phyloP scores from a whole-genome alignment of 1,140 invertebrate genomes.

The Charaxes varanes region DNA sequence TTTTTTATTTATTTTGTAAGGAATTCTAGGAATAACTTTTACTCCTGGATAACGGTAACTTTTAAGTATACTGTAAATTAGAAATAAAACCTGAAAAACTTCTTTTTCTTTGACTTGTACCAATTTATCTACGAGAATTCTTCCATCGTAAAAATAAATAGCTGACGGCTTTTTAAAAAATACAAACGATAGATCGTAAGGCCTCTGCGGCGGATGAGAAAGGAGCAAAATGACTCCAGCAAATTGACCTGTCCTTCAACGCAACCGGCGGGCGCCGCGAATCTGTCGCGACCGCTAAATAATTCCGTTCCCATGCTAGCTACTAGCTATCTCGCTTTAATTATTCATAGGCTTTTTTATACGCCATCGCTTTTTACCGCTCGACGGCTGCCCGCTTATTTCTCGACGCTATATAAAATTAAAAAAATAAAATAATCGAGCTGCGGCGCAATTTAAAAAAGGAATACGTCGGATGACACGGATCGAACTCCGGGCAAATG shows the following conservation, averaged over 20 bases:
- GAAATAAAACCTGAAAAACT: too few species aligned
- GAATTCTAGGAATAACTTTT: too few species aligned
- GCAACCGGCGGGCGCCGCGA: conserved; percentile 45
- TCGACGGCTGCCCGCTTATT: conserved; percentile 43
- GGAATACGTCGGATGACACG: conserved; percentile 71
- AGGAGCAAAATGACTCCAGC: conserved; percentile 51
- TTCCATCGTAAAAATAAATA: background rate
- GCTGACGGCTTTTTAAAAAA: conserved; percentile 24
- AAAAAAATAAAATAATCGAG: conserved; percentile 69
- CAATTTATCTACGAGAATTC: background rate
- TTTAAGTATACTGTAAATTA: too few species aligned
- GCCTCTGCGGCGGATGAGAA: conserved; percentile 40
- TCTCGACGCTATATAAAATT: conserved; percentile 66
- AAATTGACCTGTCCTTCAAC: conserved; percentile 70
- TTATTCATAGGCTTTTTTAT: conserved; percentile 73
- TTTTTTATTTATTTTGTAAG: too few species aligned
- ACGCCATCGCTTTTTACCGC: conserved; percentile 66
- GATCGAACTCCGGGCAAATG: conserved; percentile 73
- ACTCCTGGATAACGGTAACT: too few species aligned
- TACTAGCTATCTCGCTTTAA: conserved; percentile 71
- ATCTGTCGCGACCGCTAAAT: conserved; percentile 58
- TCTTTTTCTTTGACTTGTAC: too few species aligned
- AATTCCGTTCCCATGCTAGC: conserved; percentile 70
- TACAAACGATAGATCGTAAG: conserved; percentile 27
- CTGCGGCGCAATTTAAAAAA: conserved; percentile 66